Conservation (phyloP, 37 sponge, comb jelly and placozoan genomes). For the Axinella damicornis region DNA sequence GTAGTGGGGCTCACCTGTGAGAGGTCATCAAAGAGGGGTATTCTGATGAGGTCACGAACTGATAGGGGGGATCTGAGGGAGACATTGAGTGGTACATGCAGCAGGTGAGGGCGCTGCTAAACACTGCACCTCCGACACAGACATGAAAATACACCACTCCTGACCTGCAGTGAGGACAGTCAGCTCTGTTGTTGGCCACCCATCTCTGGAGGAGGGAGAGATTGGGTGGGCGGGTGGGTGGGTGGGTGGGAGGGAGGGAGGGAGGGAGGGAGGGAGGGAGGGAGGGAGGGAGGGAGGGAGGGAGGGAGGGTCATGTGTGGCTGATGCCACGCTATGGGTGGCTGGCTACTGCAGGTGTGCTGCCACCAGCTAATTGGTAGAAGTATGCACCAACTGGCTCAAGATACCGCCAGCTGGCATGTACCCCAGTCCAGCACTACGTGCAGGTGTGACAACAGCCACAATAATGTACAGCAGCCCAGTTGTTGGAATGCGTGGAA, state of each 20-base stretch:
- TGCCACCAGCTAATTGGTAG: too few species aligned
- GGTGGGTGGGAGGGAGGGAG: background rate
- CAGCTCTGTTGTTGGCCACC: conserved; percentile 33
- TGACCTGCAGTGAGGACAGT: conserved; percentile 46
- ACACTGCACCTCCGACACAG: too few species aligned
- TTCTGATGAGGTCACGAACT: conserved; percentile 24
- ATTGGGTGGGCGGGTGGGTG: background rate
- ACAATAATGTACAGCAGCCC: background rate
- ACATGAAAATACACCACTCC: background rate
- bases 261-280: conserved; percentile 10
- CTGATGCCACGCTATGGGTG: background rate
- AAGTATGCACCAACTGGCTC: too few species aligned
- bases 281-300: conserved; percentile 18
- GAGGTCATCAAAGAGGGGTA: conserved; percentile 43
- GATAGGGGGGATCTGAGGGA: conserved; percentile 23
- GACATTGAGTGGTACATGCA: too few species aligned
- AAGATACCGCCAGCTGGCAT: too few species aligned
- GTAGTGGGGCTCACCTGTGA: conserved; percentile 29
- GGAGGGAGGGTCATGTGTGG: background rate
- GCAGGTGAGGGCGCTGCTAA: background rate
- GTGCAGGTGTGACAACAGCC: background rate
- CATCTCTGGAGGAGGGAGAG: conserved; percentile 26
- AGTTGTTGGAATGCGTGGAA: background rate
- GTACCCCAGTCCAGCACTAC: too few species aligned
- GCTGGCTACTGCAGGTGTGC: too few species aligned